Evolutionary conservation across 2,797 vertebrate genomes (phyloP).

Genomic region (Labeo calbasu): DNA sequence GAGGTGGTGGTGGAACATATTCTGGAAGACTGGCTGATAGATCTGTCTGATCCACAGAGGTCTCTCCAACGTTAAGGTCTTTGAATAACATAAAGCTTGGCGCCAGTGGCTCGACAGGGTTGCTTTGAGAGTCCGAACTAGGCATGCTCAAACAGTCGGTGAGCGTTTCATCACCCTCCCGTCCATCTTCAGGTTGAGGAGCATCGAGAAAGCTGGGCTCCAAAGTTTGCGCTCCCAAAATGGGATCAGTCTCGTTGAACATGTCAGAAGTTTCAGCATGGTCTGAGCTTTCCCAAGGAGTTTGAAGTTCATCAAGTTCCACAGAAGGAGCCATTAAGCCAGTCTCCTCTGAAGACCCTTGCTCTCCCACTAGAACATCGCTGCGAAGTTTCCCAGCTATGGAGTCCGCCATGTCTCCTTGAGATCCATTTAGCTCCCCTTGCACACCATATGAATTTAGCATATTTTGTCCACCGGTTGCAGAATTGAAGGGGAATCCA

Average conservation of each 20-base stretch:
- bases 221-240: constrained; percentile 76
- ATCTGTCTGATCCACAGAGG: constrained; percentile 75
- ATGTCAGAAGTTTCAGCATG: constrained; percentile 79
- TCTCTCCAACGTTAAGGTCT: constrained; percentile 70
- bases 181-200: constrained; percentile 75
- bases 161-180: constrained; percentile 70
- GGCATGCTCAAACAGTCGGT: constrained; percentile 82
- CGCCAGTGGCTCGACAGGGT: constrained; percentile 76
- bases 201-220: constrained; percentile 78
- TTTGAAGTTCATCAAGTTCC: constrained; percentile 76
- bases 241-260: constrained; percentile 82
- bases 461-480: constrained; percentile 81
- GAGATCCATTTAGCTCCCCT: constrained; percentile 61
- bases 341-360: constrained; percentile 80
- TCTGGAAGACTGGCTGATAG: constrained; percentile 75
- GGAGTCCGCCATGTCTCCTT: constrained; percentile 64
- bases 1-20: constrained; percentile 74
- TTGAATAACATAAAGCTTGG: constrained; percentile 83
- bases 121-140: constrained; percentile 75
- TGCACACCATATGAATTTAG: constrained; percentile 81
- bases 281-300: constrained; percentile 79
- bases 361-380: constrained; percentile 80
- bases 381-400: constrained; percentile 78
- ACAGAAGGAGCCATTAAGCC: constrained; percentile 81
- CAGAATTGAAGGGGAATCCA: constrained; percentile 82